A percentile compares a stretch with the other conserved stretches of the same genome.
These are phyloP conservation scores for Bombus superbus DNA, from an alignment of 1,140 invertebrate genomes.

Conservation along the genomic window DNA sequence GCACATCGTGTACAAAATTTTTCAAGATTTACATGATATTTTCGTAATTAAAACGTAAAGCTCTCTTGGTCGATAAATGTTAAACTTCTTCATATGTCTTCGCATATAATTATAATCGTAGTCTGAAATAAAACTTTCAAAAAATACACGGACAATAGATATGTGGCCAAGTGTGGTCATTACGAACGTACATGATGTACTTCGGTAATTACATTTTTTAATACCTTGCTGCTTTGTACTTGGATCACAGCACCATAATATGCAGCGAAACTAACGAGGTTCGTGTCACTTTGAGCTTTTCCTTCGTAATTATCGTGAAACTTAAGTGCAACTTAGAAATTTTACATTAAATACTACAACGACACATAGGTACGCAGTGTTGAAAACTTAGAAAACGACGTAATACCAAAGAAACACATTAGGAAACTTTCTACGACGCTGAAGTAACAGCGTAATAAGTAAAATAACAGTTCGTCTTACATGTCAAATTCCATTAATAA, in stretches of 20 bases:
- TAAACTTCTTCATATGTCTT: neutral
- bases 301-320: neutral
- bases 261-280: conserved; percentile 32
- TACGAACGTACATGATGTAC: conserved; percentile 18
- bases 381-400: neutral
- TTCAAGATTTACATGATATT: neutral
- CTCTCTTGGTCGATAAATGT: conserved; percentile 31
- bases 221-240: conserved; percentile 58
- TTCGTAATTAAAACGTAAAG: neutral
- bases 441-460: neutral
- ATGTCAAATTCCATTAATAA: neutral
- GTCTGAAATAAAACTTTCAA: conserved; percentile 45
- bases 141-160: conserved; percentile 46
- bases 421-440: neutral
- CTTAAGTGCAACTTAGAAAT: conserved; percentile 1
- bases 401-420: neutral
- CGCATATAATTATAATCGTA: neutral
- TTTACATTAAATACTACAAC: neutral
- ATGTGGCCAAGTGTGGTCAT: conserved; percentile 50
- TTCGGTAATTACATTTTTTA: conserved; percentile 18
- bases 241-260: conserved; percentile 27
- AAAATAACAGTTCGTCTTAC: neutral
- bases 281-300: neutral
- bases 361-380: neutral
- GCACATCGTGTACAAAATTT: neutral